Conservation (phyloP, 2,113 vertebrate species). For the Phylloscopus trochilus region DNA sequence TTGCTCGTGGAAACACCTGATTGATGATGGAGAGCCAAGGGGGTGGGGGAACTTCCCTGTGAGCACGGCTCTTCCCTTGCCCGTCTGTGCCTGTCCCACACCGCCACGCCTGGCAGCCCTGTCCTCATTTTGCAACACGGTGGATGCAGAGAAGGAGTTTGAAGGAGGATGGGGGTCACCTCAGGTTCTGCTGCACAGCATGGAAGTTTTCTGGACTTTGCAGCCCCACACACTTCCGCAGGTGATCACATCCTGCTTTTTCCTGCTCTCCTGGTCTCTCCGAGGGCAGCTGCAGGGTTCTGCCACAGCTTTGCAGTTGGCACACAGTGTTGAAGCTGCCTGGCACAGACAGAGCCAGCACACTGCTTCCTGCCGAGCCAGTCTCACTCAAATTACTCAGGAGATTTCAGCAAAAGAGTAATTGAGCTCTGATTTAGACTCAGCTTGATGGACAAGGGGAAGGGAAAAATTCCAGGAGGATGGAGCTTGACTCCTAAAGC, state of each 20-base stretch:
- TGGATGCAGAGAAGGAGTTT: neutral
- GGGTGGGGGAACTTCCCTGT: neutral
- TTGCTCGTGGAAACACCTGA: neutral
- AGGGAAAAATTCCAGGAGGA: neutral
- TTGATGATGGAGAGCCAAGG: neutral
- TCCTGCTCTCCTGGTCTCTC: neutral
- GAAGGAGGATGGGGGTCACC: neutral
- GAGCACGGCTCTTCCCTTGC: neutral
- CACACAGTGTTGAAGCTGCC: neutral
- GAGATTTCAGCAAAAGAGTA: slow-evolving; percentile 9
- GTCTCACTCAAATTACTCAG: slow-evolving; percentile 1
- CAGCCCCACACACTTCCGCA: accelerated
- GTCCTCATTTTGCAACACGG: neutral
- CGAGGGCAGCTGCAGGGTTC: neutral
- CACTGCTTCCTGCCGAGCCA: neutral
- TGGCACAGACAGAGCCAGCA: neutral
- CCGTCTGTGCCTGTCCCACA: neutral
- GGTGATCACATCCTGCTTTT: neutral
- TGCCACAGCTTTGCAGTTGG: neutral
- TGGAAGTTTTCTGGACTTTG: neutral
- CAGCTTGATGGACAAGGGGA: neutral
- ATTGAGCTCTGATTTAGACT: neutral
- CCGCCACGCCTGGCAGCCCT: neutral
- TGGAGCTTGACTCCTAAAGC: neutral
- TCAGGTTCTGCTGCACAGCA: too few species aligned